Evolutionary conservation across 2,113 vertebrate species (phyloP), one percentile per base, ranked within the genome.

Genomic region (Trochalopteron elliotii): DNA sequence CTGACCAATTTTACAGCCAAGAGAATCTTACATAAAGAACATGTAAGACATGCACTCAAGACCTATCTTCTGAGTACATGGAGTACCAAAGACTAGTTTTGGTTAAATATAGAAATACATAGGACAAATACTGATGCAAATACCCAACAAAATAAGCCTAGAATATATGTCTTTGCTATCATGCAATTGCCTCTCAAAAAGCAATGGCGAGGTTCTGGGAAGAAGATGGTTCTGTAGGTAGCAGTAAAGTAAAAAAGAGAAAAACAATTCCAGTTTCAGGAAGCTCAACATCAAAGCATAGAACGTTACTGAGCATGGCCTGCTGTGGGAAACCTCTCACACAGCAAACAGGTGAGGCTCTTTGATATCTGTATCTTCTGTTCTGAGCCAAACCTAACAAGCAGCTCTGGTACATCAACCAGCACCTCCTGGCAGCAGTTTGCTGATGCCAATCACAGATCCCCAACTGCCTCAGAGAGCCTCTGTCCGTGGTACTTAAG

Each of bases 401-500:
- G 24, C 22, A 86, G 59, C 13, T 52, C 53, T 13, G 17, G n/a
- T 4, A 15, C 2, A 33, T 13, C 39, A 59, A 25, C 7, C 55
- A 65, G 57, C 57, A 39, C 9, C 85, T 60, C 56, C 37, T 23
- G n/a, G 45, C 68, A 39, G 3, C 5, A 3, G 27, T 40, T 49
- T 28, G 55, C 57, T 0, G 20, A 40, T 0, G 31, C 1, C 0
- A 0, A 47, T 3, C 47, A 52, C 57, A 50, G 37, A 53, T 5
- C 30, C 25, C 20, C 1, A 2, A 20, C 55, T 49, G 77, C 53
- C 88, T 70, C 72, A 3, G 12, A 19, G 33, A 50, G 68, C 80
- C 83, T 91, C 95, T 96, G 93, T 95, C 95, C 93, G 9, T 94
- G 95, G 93, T 95, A 16, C 96, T 92, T 64, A 33, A 7, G 12